These are phyloP conservation scores for Caenorhabditis brenneri DNA, from an alignment of 1,140 invertebrate species.

Conservation along the genomic window DNA sequence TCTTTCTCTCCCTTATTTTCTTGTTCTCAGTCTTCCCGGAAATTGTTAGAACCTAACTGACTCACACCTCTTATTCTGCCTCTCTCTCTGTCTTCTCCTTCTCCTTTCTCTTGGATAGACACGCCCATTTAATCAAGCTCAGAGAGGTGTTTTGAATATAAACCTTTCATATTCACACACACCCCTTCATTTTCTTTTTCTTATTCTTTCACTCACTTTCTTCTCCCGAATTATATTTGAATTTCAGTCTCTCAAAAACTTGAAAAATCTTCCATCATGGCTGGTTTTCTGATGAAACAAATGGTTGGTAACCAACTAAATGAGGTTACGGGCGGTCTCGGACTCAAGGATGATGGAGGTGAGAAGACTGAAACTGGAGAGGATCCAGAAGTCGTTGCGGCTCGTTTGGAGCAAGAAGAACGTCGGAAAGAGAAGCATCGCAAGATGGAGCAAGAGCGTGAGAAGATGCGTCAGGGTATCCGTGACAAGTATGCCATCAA, in stretches of 20 bases:
- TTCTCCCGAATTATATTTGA: neutral
- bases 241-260: neutral
- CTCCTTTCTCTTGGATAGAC: neutral
- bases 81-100: neutral
- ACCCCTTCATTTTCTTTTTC: neutral
- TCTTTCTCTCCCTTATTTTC: neutral
- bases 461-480: conserved; percentile 96
- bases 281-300: conserved; percentile 61
- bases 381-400: conserved; percentile 71
- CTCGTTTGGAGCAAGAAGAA: conserved; percentile 74
- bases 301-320: conserved; percentile 68
- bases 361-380: conserved; percentile 62
- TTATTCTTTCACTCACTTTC: neutral
- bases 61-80: neutral
- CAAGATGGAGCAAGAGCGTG: conserved; percentile 96
- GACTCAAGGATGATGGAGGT: conserved; percentile 62
- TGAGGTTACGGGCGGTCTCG: conserved; percentile 65
- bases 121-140: conserved; percentile 13
- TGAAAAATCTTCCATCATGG: conserved; percentile 12
- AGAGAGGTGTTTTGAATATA: neutral
- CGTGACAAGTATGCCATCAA: conserved; percentile 81
- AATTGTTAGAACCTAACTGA: neutral
- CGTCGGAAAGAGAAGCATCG: conserved; percentile 76
- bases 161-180: neutral
- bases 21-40: neutral